phyloP scores from a whole-genome alignment of 2,797 vertebrate genomes.

The Alfaro cultratus region DNA sequence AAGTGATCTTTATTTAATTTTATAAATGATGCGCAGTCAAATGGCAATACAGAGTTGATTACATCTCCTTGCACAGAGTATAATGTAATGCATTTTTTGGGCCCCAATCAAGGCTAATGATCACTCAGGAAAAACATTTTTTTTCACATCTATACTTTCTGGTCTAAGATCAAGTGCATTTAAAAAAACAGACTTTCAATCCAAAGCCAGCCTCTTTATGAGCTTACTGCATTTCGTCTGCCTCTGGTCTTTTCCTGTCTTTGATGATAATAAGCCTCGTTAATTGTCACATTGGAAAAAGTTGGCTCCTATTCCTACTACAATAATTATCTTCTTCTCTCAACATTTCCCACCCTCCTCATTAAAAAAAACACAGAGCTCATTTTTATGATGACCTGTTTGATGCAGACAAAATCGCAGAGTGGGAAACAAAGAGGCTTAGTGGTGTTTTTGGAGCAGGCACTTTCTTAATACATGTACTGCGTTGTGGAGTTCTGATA shows the following conservation, averaged over 20 bases:
- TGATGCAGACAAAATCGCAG: slow-evolving; percentile 53
- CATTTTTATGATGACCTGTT: slow-evolving; percentile 53
- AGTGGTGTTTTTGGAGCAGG: slow-evolving; percentile 38
- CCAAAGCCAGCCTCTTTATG: slow-evolving; percentile 37
- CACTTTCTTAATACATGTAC: slow-evolving; percentile 35
- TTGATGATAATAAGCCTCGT: slow-evolving; percentile 73
- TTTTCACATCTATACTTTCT: slow-evolving; percentile 3
- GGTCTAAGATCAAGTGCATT: slow-evolving; percentile 21
- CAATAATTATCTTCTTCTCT: slow-evolving; percentile 58
- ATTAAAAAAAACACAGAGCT: slow-evolving; percentile 13
- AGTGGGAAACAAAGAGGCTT: slow-evolving; percentile 53
- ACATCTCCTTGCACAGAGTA: not conserved
- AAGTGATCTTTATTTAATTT: not conserved
- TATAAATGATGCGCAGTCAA: slow-evolving; percentile 9
- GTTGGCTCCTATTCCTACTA: slow-evolving; percentile 44
- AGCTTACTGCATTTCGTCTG: slow-evolving; percentile 43
- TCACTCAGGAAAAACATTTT: not conserved
- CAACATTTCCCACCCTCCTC: slow-evolving; percentile 30
- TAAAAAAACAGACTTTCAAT: slow-evolving; percentile 26
- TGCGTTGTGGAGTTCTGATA: slow-evolving; percentile 51
- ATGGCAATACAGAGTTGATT: not conserved
- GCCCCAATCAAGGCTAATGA: not conserved
- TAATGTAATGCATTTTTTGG: not conserved
- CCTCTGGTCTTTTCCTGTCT: slow-evolving; percentile 56
- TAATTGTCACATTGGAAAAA: slow-evolving; percentile 57